phyloP scores from a whole-genome alignment of 2,113 vertebrate genomes.

The Strix aluco region DNA sequence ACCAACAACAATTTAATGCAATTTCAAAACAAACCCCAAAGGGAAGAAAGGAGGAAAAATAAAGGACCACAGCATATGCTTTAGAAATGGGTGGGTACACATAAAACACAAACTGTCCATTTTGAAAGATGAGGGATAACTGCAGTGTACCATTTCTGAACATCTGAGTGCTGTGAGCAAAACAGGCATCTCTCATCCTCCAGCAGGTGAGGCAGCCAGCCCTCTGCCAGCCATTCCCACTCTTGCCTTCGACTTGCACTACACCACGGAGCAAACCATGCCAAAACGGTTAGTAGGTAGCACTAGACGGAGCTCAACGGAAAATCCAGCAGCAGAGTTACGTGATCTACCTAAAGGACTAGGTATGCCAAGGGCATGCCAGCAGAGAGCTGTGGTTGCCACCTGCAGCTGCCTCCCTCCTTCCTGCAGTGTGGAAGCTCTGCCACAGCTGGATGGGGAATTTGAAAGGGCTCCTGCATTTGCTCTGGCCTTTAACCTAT shows the following conservation, averaged over 20 bases:
- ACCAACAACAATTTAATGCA: background rate
- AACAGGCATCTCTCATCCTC: background rate
- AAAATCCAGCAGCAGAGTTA: background rate
- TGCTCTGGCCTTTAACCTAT: background rate
- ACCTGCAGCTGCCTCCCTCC: background rate
- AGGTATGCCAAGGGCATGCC: accelerated
- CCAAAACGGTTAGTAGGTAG: background rate
- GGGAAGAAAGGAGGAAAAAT: background rate
- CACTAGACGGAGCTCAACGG: background rate
- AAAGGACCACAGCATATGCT: background rate
- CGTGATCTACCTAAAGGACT: background rate
- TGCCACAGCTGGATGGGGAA: background rate
- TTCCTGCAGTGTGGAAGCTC: accelerated
- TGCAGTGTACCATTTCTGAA: background rate
- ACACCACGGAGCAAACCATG: accelerated
- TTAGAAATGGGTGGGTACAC: background rate
- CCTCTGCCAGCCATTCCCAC: background rate
- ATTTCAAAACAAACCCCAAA: background rate
- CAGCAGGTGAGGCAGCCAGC: accelerated
- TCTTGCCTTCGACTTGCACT: background rate
- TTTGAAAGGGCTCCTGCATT: background rate
- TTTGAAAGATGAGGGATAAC: background rate
- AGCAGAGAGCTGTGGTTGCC: background rate
- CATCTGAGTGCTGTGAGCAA: background rate
- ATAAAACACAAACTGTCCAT: background rate